These are phyloP conservation scores for Hypotaenidia philippensis DNA, from an alignment of 2,797 vertebrate genomes.

Conservation along the genomic window DNA sequence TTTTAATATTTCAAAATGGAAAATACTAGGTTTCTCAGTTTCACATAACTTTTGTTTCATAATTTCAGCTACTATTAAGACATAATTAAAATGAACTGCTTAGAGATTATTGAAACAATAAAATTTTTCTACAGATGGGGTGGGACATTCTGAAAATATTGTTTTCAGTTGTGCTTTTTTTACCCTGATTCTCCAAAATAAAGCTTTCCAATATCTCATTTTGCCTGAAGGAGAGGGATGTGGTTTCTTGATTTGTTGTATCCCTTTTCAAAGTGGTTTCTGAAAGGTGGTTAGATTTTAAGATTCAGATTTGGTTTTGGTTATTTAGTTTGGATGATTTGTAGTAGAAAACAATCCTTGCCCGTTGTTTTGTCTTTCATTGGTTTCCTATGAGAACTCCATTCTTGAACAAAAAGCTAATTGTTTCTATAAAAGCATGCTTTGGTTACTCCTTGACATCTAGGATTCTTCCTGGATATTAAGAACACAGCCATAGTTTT, in stretches of 20 bases:
- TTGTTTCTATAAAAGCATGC: constrained; percentile 27
- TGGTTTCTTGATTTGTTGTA: constrained; percentile 40
- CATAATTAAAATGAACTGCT: constrained; percentile 33
- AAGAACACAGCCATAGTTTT: not conserved
- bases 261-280: constrained; percentile 38
- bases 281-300: constrained; percentile 42
- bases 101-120: constrained; percentile 51
- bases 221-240: constrained; percentile 31
- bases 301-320: constrained; percentile 16
- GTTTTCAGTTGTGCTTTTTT: constrained; percentile 46
- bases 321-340: constrained; percentile 45
- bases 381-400: not conserved
- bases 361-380: constrained; percentile 36
- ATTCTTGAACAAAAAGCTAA: constrained; percentile 12
- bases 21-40: constrained; percentile 10
- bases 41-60: constrained; percentile 13
- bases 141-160: constrained; percentile 9
- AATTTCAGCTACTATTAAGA: constrained; percentile 18
- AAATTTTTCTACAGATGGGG: constrained; percentile 37
- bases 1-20: constrained; percentile 29
- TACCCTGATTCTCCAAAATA: not conserved
- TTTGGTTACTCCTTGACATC: constrained; percentile 15
- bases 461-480: constrained; percentile 26
- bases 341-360: constrained; percentile 35
- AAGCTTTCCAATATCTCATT: constrained; percentile 32